Percentiles rank a stretch among this genome's conserved stretches.
Evolutionary conservation across 2,888 invertebrate genomes (phyloP).

Genomic region (Didymodactylos carnosus): DNA sequence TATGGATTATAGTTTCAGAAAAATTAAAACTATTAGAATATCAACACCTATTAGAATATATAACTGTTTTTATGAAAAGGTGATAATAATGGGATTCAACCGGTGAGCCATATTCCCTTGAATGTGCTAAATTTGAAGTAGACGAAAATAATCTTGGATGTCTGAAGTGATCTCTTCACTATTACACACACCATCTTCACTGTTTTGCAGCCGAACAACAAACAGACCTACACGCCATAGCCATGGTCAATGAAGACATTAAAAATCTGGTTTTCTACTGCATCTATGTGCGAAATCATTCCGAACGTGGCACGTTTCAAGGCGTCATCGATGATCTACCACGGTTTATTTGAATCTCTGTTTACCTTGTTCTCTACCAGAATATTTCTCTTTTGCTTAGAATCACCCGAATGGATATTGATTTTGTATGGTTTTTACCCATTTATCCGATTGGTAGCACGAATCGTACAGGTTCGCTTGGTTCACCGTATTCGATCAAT

Average conservation of each 20-base stretch:
- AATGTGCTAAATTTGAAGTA: neutral
- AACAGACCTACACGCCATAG: too few species aligned
- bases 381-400: neutral
- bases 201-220: neutral
- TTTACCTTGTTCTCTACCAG: neutral
- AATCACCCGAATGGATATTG: neutral
- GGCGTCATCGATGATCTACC: neutral
- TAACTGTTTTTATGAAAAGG: neutral
- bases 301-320: neutral
- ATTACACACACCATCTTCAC: neutral
- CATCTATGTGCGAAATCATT: neutral
- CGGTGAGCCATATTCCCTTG: neutral
- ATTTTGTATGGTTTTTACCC: neutral
- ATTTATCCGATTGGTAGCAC: neutral
- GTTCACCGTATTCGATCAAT: neutral
- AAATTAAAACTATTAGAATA: neutral
- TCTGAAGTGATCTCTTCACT: neutral
- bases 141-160: neutral
- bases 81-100: neutral
- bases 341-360: neutral
- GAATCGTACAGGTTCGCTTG: neutral
- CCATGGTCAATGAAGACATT: neutral
- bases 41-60: neutral
- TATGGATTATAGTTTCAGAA: neutral
- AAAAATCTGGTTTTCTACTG: neutral